Base-by-base conservation (phyloP, 2,113 vertebrate species). In the Myxocyprinus asiaticus region DNA sequence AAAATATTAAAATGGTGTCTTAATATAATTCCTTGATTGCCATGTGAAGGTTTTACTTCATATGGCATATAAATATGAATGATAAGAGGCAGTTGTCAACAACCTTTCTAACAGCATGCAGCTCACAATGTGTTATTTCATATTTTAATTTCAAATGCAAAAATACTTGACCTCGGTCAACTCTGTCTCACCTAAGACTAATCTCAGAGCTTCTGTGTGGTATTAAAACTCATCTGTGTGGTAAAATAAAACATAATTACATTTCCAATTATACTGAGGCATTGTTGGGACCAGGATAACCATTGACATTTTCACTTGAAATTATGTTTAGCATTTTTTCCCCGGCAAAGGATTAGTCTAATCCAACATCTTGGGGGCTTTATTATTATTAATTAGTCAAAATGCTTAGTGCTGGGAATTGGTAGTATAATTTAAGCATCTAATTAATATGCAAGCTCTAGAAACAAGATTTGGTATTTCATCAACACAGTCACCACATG, bases 351-450 rank as follows among this genome's bases (percentile, higher is more conserved):
- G 84, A 87, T 87, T 87, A 85, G 81, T 80, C 66, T 85, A 87
- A 87, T 85, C 84, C 86, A 85, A 82, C 82, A 84, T 81, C 84
- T 83, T 79, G 86, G 84, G 73, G 86, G 77, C 79, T 82, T 83
- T 85, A 87, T 85, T 87, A 85, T 85, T 84, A 84, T 84, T 87
- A 87, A 87, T 87, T 87, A 87, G 82, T 84, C 84, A 82, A 87
- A 87, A 87, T 81, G 81, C 86, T 83, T 84, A 85, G 84, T 80
- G 82, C 84, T 84, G 84, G 86, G 84, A 87, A 84, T 87, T 79
- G 82, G 76, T 67, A 56, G 79, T 62, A 85, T 85, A 84, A 85
- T 87, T 85, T 87, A 85, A 85, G 68, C 79, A 85, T 76, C 82
- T 85, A 82, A 87, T 87, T 87, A 87, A 83, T 87, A 87, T 87